These are phyloP conservation scores for Nephrotoma guestfalica DNA, from an alignment of 2,888 invertebrate genomes.

Conservation along the genomic window DNA sequence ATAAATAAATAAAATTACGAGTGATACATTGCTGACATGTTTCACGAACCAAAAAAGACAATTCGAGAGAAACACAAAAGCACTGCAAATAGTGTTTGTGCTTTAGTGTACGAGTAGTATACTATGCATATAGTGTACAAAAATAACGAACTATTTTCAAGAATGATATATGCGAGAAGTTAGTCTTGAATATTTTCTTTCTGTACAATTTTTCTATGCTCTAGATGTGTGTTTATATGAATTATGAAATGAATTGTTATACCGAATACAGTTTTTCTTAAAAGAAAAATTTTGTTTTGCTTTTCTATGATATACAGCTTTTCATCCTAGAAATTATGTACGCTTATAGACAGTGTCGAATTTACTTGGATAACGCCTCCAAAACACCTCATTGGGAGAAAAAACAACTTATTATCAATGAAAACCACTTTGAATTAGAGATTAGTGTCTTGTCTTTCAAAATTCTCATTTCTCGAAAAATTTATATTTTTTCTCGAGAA, in stretches of 20 bases:
- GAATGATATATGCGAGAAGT: background rate
- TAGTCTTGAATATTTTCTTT: background rate
- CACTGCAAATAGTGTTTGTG: background rate
- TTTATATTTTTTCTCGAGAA: too few relatives aligned
- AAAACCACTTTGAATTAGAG: too few relatives aligned
- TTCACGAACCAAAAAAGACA: background rate
- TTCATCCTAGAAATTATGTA: background rate
- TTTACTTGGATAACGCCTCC: too few relatives aligned
- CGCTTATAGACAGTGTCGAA: background rate
- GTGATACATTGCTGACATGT: background rate
- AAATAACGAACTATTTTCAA: background rate
- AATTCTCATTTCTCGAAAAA: too few relatives aligned
- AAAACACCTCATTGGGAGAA: too few relatives aligned
- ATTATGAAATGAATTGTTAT: background rate
- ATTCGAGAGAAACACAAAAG: background rate
- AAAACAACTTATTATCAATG: too few relatives aligned
- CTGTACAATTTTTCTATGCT: background rate
- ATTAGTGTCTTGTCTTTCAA: too few relatives aligned
- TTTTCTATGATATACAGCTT: background rate
- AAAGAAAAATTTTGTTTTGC: background rate
- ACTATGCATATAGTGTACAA: background rate
- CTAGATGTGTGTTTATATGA: background rate
- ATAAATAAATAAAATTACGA: background rate
- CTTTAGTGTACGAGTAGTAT: background rate
- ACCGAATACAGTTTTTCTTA: background rate